These are phyloP conservation scores for Meteorus sp. DNA, from an alignment of 1,140 invertebrate genomes.

Conservation along the genomic window DNA sequence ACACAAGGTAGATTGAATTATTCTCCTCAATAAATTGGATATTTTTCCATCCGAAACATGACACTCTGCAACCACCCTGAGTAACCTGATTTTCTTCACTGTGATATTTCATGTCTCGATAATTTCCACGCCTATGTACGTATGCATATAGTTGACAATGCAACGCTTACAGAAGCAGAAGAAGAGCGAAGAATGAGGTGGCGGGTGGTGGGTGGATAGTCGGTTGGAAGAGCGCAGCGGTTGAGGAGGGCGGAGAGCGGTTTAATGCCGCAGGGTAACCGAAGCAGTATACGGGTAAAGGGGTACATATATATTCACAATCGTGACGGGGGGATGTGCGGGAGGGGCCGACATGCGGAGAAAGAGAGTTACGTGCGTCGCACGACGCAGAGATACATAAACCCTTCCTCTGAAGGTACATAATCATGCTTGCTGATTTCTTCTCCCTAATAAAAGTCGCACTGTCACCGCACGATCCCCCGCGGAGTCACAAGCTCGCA, in stretches of 20 bases:
- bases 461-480: slow-evolving; percentile 46
- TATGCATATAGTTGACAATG: slow-evolving; percentile 40
- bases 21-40: too few species aligned
- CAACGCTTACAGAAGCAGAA: slow-evolving; percentile 20
- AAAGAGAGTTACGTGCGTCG: slow-evolving; percentile 12
- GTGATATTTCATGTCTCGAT: neutral
- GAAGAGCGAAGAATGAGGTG: slow-evolving; percentile 13
- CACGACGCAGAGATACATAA: slow-evolving; percentile 30
- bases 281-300: too few species aligned
- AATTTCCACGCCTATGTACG: slow-evolving; percentile 38
- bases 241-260: neutral
- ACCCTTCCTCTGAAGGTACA: slow-evolving; percentile 56
- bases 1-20: too few species aligned
- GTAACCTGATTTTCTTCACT: too few species aligned
- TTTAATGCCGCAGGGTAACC: too few species aligned
- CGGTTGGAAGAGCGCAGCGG: neutral
- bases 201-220: slow-evolving; percentile 5
- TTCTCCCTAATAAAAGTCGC: slow-evolving; percentile 61
- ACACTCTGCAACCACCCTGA: too few species aligned
- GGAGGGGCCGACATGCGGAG: slow-evolving; percentile 16
- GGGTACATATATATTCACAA: too few species aligned
- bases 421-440: slow-evolving; percentile 60
- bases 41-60: too few species aligned
- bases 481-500: slow-evolving; percentile 29
- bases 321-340: neutral